Percentiles rank a stretch among this genome's conserved stretches.
phyloP scores from a whole-genome alignment of 2,113 vertebrate species.

The Caloenas nicobarica region DNA sequence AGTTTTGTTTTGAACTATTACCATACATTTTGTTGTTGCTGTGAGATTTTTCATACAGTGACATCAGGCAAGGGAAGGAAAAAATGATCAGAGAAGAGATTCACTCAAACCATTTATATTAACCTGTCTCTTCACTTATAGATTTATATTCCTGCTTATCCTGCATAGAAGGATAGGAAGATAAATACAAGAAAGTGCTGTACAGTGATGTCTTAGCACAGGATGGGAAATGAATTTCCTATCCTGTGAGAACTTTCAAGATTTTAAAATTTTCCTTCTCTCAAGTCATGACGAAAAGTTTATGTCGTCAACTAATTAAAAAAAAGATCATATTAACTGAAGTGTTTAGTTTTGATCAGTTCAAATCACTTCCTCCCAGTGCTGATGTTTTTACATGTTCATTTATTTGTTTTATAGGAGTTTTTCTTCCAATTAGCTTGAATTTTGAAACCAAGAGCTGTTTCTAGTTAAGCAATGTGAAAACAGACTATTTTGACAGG shows the following conservation, averaged over 20 bases:
- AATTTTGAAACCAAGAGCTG: slow-evolving; percentile 19
- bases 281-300: neutral
- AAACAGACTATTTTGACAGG: slow-evolving; percentile 38
- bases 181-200: slow-evolving; percentile 15
- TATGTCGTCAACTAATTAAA: neutral
- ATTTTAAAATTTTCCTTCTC: neutral
- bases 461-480: slow-evolving; percentile 26
- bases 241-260: neutral
- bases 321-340: neutral
- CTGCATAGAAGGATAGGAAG: slow-evolving; percentile 27
- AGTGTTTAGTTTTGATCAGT: neutral
- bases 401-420: slow-evolving; percentile 11
- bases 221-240: neutral
- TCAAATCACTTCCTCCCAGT: neutral
- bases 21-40: slow-evolving; percentile 55
- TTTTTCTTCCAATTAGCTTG: slow-evolving; percentile 20
- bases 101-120: slow-evolving; percentile 69
- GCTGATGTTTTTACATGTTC: neutral
- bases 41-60: slow-evolving; percentile 56
- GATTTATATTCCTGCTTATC: slow-evolving; percentile 56
- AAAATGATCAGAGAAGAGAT: slow-evolving; percentile 67
- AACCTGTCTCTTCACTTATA: slow-evolving; percentile 56
- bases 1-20: slow-evolving; percentile 76
- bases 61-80: slow-evolving; percentile 60
- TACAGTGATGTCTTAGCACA: neutral